A percentile compares a stretch with the other conserved stretches of the same genome.
phyloP scores from a whole-genome alignment of 2,113 vertebrate genomes.

The Saccopteryx leptura region DNA sequence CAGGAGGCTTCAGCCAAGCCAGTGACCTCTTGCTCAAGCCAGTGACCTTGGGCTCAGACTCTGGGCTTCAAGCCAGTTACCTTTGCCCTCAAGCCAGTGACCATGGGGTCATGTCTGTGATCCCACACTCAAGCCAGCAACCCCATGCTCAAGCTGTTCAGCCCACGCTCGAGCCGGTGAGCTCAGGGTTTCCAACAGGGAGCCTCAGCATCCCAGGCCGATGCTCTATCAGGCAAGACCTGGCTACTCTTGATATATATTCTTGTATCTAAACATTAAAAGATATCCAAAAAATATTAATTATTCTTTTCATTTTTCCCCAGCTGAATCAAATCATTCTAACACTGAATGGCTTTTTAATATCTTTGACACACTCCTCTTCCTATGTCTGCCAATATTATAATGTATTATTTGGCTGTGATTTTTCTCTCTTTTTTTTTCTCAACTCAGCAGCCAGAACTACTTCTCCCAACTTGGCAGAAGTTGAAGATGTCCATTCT shows the following conservation, averaged over 20 bases:
- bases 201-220: too few species aligned
- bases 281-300: slow-evolving; percentile 62
- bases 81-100: too few species aligned
- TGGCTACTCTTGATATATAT: neutral
- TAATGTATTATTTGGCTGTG: slow-evolving; percentile 72
- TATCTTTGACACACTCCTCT: slow-evolving; percentile 65
- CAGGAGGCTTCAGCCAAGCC: too few species aligned
- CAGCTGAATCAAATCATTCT: slow-evolving; percentile 54
- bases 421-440: slow-evolving; percentile 71
- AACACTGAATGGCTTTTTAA: slow-evolving; percentile 69
- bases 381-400: slow-evolving; percentile 74
- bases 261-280: slow-evolving; percentile 60
- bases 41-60: too few species aligned
- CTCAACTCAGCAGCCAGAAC: slow-evolving; percentile 66
- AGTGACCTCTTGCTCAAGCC: too few species aligned
- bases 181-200: too few species aligned
- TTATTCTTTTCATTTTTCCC: slow-evolving; percentile 69
- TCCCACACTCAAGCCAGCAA: too few species aligned
- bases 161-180: too few species aligned
- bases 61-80: too few species aligned
- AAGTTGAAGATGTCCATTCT: slow-evolving; percentile 55
- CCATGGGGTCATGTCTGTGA: too few species aligned
- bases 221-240: neutral
- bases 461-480: slow-evolving; percentile 67
- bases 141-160: too few species aligned